Evolutionary conservation across 2,113 vertebrate genomes (phyloP).

Genomic region (Heliornis fulica): DNA sequence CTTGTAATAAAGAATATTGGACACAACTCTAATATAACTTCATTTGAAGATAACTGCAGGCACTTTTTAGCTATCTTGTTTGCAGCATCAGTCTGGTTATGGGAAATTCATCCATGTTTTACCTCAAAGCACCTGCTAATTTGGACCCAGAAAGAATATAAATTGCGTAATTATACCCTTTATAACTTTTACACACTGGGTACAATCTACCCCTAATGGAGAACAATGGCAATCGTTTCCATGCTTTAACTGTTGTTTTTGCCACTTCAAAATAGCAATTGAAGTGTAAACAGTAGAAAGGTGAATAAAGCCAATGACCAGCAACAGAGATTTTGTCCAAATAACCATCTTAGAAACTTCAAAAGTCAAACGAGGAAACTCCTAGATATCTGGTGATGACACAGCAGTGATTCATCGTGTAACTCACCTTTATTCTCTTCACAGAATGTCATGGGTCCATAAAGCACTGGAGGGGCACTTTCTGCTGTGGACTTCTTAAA

Average conservation of each 20-base stretch:
- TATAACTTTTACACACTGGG: not conserved
- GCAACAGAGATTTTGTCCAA: not conserved
- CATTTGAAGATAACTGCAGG: constrained; percentile 66
- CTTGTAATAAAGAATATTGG: constrained; percentile 59
- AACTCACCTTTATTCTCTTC: not conserved
- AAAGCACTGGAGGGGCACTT: not conserved
- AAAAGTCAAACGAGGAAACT: not conserved
- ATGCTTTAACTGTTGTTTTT: not conserved
- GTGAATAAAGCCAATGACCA: not conserved
- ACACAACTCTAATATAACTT: constrained; percentile 69
- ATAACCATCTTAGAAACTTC: not conserved
- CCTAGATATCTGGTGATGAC: not conserved
- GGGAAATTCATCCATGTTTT: constrained; percentile 58
- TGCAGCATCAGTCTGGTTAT: constrained; percentile 32
- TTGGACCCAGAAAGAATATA: constrained; percentile 46
- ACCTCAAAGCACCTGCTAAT: constrained; percentile 64
- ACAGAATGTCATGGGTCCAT: not conserved
- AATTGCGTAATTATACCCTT: constrained; percentile 27
- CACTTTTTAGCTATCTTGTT: constrained; percentile 32
- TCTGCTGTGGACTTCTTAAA: not conserved
- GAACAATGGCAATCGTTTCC: not conserved
- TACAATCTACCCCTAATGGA: not conserved
- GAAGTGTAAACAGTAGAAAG: not conserved
- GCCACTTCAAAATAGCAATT: not conserved
- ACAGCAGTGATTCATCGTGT: not conserved